phyloP scores from a whole-genome alignment of 2,888 invertebrate species.

The Ormyrus labotus region DNA sequence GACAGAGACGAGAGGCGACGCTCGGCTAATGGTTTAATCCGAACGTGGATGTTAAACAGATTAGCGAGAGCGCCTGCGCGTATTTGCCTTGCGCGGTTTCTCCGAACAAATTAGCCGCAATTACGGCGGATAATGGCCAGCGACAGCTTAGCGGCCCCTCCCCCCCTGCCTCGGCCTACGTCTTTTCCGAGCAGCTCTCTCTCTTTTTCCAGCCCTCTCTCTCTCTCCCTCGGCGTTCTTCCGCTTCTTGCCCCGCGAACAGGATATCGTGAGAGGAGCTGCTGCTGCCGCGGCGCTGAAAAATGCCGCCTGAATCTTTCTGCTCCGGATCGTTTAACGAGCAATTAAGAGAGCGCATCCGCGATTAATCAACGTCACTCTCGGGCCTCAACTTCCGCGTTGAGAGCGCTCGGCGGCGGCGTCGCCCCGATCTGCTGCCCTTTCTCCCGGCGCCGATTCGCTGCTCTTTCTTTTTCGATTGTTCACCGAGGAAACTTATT shows the following conservation, averaged over 20 bases:
- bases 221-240: too few species aligned
- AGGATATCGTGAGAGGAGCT: background rate
- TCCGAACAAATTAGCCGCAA: slow-evolving; percentile 33
- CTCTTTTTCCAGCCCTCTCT: too few species aligned
- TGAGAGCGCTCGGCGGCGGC: slow-evolving; percentile 22
- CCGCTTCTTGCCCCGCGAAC: too few species aligned
- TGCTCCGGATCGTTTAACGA: slow-evolving; percentile 39
- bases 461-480: background rate
- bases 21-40: slow-evolving; percentile 65
- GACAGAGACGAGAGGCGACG: slow-evolving; percentile 58
- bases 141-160: slow-evolving; percentile 3
- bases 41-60: slow-evolving; percentile 70
- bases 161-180: too few species aligned
- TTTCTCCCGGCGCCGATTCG: background rate
- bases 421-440: slow-evolving; percentile 10
- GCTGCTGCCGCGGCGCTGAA: background rate
- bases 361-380: slow-evolving; percentile 52
- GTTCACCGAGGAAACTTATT: background rate
- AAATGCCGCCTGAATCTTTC: slow-evolving; percentile 42
- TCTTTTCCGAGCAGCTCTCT: too few species aligned
- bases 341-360: slow-evolving; percentile 39
- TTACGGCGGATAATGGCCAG: slow-evolving; percentile 33
- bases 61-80: slow-evolving; percentile 59
- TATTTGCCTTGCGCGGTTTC: background rate
- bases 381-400: slow-evolving; percentile 32